Base-by-base conservation (phyloP, 2,797 vertebrate genomes). In the Alectoris magna region DNA sequence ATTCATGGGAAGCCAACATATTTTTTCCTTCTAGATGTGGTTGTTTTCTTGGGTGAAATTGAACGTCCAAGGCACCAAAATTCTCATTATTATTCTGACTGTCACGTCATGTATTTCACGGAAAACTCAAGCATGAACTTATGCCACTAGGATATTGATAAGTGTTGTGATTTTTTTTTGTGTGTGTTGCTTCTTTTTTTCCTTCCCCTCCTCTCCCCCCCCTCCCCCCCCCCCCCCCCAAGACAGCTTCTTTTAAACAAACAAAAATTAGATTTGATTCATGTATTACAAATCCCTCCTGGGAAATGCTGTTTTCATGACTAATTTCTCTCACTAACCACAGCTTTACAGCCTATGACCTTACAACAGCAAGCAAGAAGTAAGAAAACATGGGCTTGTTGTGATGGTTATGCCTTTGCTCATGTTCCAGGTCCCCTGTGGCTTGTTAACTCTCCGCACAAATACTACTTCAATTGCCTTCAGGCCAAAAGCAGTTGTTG, bases 241-340 rank as follows among this genome's bases (percentile, higher is more conserved):
- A 94, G 48, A 18, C 51, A 92, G 31, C 38, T 79, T 89, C 70
- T 70, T 97, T 97, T 93, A 97, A 95, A 91, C 78, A 97, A 97
- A 97, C 83, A 97, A 92, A 94, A 97, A 88, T 78, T 88, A 26
- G 34, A 66, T 92, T 91, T 96, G 88, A 95, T 94, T 97, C 93
- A 94, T 94, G 58, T 77, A 81, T 95, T 95, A 91, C 70, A 91
- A 96, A 95, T 97, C 88, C 97, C 96, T 94, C 83, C 88, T 90
- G 97, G 53, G 80, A 93, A 93, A 23, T 87, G 83, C 86, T 95
- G 69, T 96, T 98, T 98, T 97, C 95, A 96, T 97, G 97, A 98
- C 97, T 97, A 97, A 98, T 98, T 98, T 97, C 92, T 97, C 92
- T 95, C 60, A 62, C 90, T 97, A 97, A 97, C 97, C 96, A 94